Evolutionary conservation across 2,797 vertebrate genomes (phyloP).

Genomic region (Acanthis flammea): DNA sequence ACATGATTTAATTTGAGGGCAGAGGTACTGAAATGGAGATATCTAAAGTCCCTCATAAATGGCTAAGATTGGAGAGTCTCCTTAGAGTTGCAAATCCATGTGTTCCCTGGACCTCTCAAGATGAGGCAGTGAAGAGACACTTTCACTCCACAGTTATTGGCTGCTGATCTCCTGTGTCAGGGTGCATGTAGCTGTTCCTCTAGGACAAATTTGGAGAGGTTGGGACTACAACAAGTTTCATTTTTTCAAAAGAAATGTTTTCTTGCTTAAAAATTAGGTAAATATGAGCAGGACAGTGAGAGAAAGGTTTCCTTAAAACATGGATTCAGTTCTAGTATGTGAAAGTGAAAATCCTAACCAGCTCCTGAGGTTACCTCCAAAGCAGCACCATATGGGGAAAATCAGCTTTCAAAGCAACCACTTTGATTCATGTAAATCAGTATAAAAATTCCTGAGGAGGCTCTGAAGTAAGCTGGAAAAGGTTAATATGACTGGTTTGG

Average conservation of each 20-base stretch:
- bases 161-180: background rate
- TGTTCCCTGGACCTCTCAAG: background rate
- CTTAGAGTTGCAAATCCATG: background rate
- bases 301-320: background rate
- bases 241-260: background rate
- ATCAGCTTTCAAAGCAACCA: background rate
- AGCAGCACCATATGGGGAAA: background rate
- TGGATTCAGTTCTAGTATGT: background rate
- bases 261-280: background rate
- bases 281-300: background rate
- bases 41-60: background rate
- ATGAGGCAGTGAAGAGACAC: background rate
- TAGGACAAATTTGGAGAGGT: background rate
- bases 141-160: background rate
- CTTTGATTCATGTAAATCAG: background rate
- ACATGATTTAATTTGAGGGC: background rate
- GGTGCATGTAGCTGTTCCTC: background rate
- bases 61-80: background rate
- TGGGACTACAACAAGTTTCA: background rate
- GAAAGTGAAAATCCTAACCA: background rate
- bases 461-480: background rate
- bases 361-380: background rate
- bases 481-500: background rate
- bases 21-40: background rate
- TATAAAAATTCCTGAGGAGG: background rate